Conservation (phyloP, 2,797 vertebrate genomes). For the Hippopotamyrus pictus region DNA sequence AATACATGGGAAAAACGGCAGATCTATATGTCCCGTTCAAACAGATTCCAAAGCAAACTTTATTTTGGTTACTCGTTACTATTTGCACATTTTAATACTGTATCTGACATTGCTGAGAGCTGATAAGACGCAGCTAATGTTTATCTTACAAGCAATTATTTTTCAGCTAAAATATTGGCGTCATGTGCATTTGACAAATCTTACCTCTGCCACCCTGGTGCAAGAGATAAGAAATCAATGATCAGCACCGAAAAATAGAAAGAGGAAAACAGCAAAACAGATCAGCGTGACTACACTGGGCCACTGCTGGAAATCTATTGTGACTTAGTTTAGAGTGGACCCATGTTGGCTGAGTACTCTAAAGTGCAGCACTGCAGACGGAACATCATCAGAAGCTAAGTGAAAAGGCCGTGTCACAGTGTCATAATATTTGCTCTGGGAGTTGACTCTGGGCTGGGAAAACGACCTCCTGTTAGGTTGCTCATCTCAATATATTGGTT, state of each 20-base stretch:
- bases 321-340: neutral
- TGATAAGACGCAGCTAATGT: neutral
- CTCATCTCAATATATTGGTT: slow-evolving; percentile 42
- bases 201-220: neutral
- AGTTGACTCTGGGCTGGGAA: slow-evolving; percentile 32
- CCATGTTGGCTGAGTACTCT: neutral
- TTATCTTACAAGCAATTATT: neutral
- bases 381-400: slow-evolving; percentile 23
- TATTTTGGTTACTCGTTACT: neutral
- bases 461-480: slow-evolving; percentile 40
- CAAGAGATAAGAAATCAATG: neutral
- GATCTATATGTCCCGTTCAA: neutral
- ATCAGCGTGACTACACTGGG: neutral
- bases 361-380: neutral
- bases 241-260: neutral
- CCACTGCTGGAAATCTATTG: neutral
- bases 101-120: neutral
- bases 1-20: neutral
- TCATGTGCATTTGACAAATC: neutral
- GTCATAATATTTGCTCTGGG: slow-evolving; percentile 38
- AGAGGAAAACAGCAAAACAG: too few species aligned
- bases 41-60: neutral
- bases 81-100: neutral
- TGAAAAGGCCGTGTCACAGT: slow-evolving; percentile 29
- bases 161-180: neutral